phyloP scores from a whole-genome alignment of 2,888 invertebrate species.

The Acleris holmiana region DNA sequence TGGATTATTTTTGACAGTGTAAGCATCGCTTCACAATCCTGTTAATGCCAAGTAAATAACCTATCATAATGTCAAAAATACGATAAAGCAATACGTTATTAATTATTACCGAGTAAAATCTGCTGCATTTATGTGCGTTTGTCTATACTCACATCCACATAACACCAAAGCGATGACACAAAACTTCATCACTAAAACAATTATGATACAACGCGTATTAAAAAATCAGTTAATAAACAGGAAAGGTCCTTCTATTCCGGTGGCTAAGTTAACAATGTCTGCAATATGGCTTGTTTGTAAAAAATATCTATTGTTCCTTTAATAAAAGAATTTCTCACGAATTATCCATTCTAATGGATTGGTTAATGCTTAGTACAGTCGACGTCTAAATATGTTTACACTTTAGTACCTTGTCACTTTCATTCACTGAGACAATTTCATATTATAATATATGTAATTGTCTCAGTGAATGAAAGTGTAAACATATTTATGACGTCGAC shows the following conservation, averaged over 20 bases:
- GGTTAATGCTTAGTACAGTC: neutral
- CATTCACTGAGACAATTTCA: too few relatives aligned
- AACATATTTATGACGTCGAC: too few relatives aligned
- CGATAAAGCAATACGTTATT: too few relatives aligned
- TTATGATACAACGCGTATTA: constrained; percentile 2
- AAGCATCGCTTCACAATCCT: too few relatives aligned
- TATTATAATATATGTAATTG: too few relatives aligned
- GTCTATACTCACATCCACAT: constrained; percentile 12
- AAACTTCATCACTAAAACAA: constrained; percentile 19
- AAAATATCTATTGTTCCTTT: constrained; percentile 22
- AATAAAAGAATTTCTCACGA: constrained; percentile 16
- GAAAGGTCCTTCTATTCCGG: constrained; percentile 3
- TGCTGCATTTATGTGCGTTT: neutral
- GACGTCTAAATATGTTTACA: too few relatives aligned
- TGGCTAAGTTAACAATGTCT: neutral
- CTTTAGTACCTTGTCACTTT: too few relatives aligned
- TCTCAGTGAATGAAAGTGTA: too few relatives aligned
- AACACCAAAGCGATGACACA: constrained; percentile 5
- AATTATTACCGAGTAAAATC: too few relatives aligned
- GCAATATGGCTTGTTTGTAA: constrained; percentile 14
- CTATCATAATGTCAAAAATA: too few relatives aligned
- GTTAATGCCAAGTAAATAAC: too few relatives aligned
- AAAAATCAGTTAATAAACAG: neutral
- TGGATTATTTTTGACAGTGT: too few relatives aligned
- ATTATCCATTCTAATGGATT: constrained; percentile 5